Conservation (phyloP, 1,140 invertebrate species). For the Drosophila bipectinata region DNA sequence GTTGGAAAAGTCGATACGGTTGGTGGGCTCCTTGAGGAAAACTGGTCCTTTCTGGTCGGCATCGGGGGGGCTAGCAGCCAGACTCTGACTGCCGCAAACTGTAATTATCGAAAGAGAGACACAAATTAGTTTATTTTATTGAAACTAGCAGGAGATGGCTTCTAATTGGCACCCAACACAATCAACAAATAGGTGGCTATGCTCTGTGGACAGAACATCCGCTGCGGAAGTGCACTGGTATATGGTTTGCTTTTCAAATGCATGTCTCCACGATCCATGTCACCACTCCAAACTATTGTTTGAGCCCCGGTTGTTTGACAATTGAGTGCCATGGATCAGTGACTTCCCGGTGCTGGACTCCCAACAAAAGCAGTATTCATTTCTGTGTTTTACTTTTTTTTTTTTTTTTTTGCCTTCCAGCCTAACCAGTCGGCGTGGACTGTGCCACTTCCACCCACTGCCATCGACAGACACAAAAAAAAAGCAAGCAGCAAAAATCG, state of each 20-base stretch:
- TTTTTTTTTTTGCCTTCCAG: conserved; percentile 1
- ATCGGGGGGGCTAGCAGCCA: conserved; percentile 77
- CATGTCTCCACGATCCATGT: conserved; percentile 33
- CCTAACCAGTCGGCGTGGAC: conserved; percentile 1
- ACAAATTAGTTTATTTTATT: conserved; percentile 36
- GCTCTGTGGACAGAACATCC: conserved; percentile 36
- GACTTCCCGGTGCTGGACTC: conserved; percentile 40
- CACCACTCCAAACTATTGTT: conserved; percentile 60
- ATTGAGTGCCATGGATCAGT: conserved; percentile 76
- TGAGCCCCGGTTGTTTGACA: conserved; percentile 52
- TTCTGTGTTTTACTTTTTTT: too few relatives aligned
- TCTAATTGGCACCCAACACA: neutral
- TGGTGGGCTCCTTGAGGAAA: conserved; percentile 95
- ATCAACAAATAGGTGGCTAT: conserved; percentile 9
- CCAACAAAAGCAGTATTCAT: conserved; percentile 43
- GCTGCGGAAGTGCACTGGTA: conserved; percentile 37
- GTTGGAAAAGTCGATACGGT: conserved; percentile 96
- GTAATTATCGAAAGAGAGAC: conserved; percentile 4
- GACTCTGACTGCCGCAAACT: conserved; percentile 46
- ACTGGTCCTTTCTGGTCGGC: conserved; percentile 89
- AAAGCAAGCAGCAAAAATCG: conserved; percentile 60
- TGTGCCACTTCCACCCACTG: conserved; percentile 34
- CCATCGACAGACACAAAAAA: conserved; percentile 44
- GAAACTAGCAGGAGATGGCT: neutral
- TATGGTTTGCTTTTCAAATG: conserved; percentile 40